Conservation (phyloP, 2,797 vertebrate species). For the Pitangus sulphuratus region DNA sequence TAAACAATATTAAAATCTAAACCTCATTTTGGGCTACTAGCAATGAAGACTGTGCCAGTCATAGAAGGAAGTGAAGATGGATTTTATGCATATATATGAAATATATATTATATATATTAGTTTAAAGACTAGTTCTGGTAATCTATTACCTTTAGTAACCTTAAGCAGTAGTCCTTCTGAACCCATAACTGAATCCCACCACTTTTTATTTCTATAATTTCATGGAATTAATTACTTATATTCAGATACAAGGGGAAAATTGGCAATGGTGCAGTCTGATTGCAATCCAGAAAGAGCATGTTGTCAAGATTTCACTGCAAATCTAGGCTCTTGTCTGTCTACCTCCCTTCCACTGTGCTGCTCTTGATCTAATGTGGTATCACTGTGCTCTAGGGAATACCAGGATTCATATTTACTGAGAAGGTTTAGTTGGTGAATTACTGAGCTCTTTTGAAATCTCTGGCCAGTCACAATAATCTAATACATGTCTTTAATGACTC, state of each 20-base stretch:
- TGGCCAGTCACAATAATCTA: not conserved
- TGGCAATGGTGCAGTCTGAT: not conserved
- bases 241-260: not conserved
- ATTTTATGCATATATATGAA: not conserved
- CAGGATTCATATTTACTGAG: not conserved
- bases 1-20: not conserved
- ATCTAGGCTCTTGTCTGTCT: not conserved
- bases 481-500: accelerated
- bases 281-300: not conserved
- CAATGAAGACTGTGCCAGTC: not conserved
- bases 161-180: not conserved
- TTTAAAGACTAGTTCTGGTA: not conserved
- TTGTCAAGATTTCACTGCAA: not conserved
- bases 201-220: not conserved
- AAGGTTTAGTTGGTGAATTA: not conserved
- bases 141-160: not conserved
- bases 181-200: not conserved
- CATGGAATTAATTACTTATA: not conserved
- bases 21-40: not conserved
- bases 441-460: not conserved
- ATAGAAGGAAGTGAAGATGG: not conserved
- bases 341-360: not conserved
- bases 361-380: not conserved
- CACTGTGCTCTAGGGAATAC: not conserved
- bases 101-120: not conserved